A percentile compares a stretch with the other conserved stretches of the same genome.
phyloP scores from a whole-genome alignment of 2,797 vertebrate species.

The Epinephelus malabaricus region DNA sequence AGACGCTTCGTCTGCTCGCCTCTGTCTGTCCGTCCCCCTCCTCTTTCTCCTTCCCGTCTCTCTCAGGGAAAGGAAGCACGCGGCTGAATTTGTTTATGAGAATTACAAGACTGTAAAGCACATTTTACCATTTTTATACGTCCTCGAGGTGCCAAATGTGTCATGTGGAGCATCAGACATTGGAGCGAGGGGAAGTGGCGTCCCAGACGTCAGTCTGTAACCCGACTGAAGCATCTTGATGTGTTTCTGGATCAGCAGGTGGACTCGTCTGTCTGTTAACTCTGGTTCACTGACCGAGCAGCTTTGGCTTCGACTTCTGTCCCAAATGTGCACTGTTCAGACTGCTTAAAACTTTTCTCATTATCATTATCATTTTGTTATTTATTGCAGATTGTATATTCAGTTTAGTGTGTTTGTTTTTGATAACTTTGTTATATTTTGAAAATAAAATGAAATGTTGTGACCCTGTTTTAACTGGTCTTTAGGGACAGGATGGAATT shows the following conservation, averaged over 20 bases:
- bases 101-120: constrained; percentile 79
- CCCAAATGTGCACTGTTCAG: constrained; percentile 14
- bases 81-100: constrained; percentile 59
- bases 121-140: constrained; percentile 72
- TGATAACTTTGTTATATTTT: constrained; percentile 26
- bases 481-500: not conserved
- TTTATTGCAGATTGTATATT: constrained; percentile 69
- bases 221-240: constrained; percentile 36
- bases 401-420: constrained; percentile 25
- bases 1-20: constrained; percentile 74
- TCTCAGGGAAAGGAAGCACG: constrained; percentile 70
- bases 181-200: constrained; percentile 39
- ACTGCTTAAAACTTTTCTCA: constrained; percentile 27
- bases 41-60: constrained; percentile 58
- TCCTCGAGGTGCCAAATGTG: constrained; percentile 69
- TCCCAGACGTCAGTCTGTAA: constrained; percentile 61
- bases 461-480: constrained; percentile 9
- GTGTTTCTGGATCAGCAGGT: constrained; percentile 63
- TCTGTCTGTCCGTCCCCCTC: constrained; percentile 53
- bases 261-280: constrained; percentile 52
- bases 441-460: constrained; percentile 46
- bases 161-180: constrained; percentile 72
- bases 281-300: constrained; percentile 42
- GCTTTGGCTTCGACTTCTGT: constrained; percentile 23
- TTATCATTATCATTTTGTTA: constrained; percentile 63